Base-by-base conservation (phyloP, 2,888 invertebrate genomes). In the Drosophila longiperda region DNA sequence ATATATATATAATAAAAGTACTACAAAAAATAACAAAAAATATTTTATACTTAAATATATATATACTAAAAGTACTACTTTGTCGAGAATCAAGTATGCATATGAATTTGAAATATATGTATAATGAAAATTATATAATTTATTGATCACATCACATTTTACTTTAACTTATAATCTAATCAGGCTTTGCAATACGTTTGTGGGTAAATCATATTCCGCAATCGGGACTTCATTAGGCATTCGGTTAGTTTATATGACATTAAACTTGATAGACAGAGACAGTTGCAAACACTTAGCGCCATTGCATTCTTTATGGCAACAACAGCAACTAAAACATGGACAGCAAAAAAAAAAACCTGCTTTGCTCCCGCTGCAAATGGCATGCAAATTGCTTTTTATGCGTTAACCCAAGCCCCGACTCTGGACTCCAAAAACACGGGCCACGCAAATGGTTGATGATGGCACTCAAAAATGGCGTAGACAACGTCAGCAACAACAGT, bases 381-480 rank as follows among this genome's bases (percentile, higher is more conserved):
- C 87, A 87, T 87, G 87, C 87, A 87, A 87, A 87, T 87, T 90
- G 87, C 89, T 87, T 87, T 87, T 90, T 83, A 87, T 90, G 89
- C 86, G 84, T 89, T 87, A 80, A 73, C 73, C 82, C 66, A 42
- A 62, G 48, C 57, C 61, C 58, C 36, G 65, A 38, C 55, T 66
- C 61, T 52, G 76, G 50, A 48, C 73, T 61, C 58, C 12, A 15
- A 48, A 48, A 15, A 48, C 68, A 52, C 50, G 55, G 58, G 64
- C 70, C 70, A 70, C 54, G 73, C 72, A 77, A 84, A 84, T 89
- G 89, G 85, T 87, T 82, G 85, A 85, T 85, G 89, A 85, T 85
- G 85, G 78, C 85, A 85, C 89, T 86, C 85, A 89, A 86, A 86
- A 86, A 86, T 86, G 85, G 89, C 85, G 89, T 82, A 84, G 84